Conservation (phyloP, 2,888 invertebrate species). For the Peribatodes rhomboidaria region DNA sequence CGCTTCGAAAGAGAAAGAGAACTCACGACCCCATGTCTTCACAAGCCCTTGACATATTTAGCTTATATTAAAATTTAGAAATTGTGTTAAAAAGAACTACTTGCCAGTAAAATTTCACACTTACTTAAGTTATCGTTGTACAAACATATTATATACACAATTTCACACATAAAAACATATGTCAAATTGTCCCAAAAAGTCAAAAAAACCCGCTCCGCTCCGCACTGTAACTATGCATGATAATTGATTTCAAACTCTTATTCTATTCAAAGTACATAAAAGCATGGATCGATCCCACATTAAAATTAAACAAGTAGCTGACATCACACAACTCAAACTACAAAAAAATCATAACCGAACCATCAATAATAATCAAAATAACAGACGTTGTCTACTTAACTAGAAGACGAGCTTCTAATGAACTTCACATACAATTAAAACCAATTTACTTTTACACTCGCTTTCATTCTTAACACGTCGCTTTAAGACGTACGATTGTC, state of each 20-base stretch:
- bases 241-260: background rate
- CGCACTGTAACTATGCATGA: too few species aligned
- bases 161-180: too few species aligned
- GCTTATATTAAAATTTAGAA: too few species aligned
- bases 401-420: conserved; percentile 47
- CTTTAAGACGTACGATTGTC: conserved; percentile 11
- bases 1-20: too few species aligned
- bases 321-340: conserved; percentile 19
- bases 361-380: conserved; percentile 67
- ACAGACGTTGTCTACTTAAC: conserved; percentile 54
- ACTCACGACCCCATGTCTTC: too few species aligned
- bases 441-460: background rate
- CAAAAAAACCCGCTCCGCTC: too few species aligned
- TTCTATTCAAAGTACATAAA: background rate
- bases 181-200: too few species aligned
- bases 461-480: conserved; percentile 7
- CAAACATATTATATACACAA: too few species aligned
- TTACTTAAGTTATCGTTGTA: too few species aligned
- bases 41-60: too few species aligned
- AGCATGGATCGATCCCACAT: conserved; percentile 12
- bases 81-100: too few species aligned
- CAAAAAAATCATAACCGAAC: conserved; percentile 51
- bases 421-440: conserved; percentile 42
- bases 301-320: conserved; percentile 44
- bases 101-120: too few species aligned